A percentile compares a stretch with the other conserved stretches of the same genome.
phyloP scores from a whole-genome alignment of 2,797 vertebrate genomes.

The Gouania willdenowi region DNA sequence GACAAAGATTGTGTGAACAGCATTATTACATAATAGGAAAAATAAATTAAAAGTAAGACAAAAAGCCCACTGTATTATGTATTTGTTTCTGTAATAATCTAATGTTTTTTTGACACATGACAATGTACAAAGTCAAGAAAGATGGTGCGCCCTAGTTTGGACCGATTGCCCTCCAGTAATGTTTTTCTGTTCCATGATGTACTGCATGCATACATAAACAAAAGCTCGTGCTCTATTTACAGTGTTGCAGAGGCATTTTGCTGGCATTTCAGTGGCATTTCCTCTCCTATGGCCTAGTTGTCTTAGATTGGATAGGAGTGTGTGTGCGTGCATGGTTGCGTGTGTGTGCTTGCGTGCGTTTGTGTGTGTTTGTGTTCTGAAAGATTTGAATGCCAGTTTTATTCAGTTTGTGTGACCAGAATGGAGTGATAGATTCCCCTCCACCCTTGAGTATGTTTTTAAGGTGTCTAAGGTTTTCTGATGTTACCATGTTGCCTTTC shows the following conservation, averaged over 20 bases:
- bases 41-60: neutral
- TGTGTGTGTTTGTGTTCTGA: neutral
- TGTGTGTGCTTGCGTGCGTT: conserved; percentile 6
- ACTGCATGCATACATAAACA: conserved; percentile 47
- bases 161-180: conserved; percentile 50
- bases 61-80: no score
- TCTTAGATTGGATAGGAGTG: conserved; percentile 63
- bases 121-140: conserved; percentile 28
- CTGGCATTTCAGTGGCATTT: conserved; percentile 80
- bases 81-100: no score
- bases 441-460: no score
- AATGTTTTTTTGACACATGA: no score
- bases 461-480: no score
- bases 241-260: conserved; percentile 68
- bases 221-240: conserved; percentile 57
- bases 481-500: no score
- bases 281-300: conserved; percentile 68
- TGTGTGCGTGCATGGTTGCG: conserved; percentile 23
- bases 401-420: no score
- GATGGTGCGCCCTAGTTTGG: conserved; percentile 48
- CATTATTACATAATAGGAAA: no score
- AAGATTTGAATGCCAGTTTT: no score
- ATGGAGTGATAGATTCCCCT: no score
- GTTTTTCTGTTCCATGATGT: conserved; percentile 40
- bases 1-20: neutral